phyloP scores from a whole-genome alignment of 1,140 invertebrate genomes.

The Zaprionus tsacasi region DNA sequence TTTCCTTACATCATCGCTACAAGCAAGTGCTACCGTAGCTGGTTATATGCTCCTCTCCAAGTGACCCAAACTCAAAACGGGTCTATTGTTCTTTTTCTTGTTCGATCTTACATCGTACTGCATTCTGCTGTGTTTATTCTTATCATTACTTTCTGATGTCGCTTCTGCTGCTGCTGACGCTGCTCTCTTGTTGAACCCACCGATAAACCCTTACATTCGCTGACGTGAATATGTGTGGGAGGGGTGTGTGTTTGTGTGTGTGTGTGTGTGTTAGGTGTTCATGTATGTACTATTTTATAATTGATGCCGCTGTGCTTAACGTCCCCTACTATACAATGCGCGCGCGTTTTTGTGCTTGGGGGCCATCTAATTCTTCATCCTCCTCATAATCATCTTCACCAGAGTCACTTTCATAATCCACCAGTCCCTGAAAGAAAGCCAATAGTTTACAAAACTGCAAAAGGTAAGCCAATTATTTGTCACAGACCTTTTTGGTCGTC shows the following conservation, averaged over 20 bases:
- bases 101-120: constrained; percentile 75
- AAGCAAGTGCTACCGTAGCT: constrained; percentile 30
- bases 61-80: constrained; percentile 11
- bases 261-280: constrained; percentile 43
- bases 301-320: constrained; percentile 65
- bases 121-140: constrained; percentile 39
- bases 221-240: constrained; percentile 23
- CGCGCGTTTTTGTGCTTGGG: constrained; percentile 81
- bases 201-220: constrained; percentile 37
- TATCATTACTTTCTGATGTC: constrained; percentile 18
- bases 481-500: constrained; percentile 64
- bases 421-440: constrained; percentile 89
- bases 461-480: background rate
- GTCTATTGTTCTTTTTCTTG: constrained; percentile 47
- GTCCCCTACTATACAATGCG: constrained; percentile 79
- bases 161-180: constrained; percentile 15
- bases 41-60: constrained; percentile 5
- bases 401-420: constrained; percentile 98
- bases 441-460: background rate
- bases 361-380: constrained; percentile 86
- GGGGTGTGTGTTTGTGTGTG: constrained; percentile 20
- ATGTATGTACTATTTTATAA: constrained; percentile 71
- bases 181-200: constrained; percentile 21
- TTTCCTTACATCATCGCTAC: constrained; percentile 44
- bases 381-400: constrained; percentile 98